Conservation (phyloP, 2,797 vertebrate genomes). For the Simalia tracyae region DNA sequence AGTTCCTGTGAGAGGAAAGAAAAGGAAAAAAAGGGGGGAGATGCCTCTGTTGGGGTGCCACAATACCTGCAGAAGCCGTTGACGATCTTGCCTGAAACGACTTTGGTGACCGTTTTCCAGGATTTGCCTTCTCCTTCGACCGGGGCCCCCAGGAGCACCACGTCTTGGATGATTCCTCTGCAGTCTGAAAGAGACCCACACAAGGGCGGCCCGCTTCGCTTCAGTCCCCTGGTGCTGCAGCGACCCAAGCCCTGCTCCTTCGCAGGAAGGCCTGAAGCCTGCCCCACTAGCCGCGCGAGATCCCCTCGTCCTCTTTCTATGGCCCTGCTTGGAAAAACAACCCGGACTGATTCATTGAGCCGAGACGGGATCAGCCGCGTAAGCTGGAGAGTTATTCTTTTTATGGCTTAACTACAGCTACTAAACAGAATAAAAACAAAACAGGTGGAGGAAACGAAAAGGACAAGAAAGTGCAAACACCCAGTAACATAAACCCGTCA, state of each 20-base stretch:
- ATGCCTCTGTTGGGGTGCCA: not conserved
- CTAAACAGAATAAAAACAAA: not conserved
- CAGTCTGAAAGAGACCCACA: constrained; percentile 73
- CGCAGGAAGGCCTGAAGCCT: fast-evolving
- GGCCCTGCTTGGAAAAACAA: not conserved
- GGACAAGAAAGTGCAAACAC: not conserved
- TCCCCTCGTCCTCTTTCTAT: too few species aligned
- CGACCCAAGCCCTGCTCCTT: not conserved
- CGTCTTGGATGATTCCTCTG: constrained; percentile 91
- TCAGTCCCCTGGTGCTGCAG: not conserved
- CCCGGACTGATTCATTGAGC: not conserved
- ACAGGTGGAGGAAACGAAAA: not conserved
- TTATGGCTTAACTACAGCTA: not conserved
- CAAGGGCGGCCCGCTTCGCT: not conserved
- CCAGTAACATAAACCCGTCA: not conserved
- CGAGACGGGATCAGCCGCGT: not conserved
- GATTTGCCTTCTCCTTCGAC: constrained; percentile 90
- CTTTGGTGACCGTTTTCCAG: constrained; percentile 84
- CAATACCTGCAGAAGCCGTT: constrained; percentile 93
- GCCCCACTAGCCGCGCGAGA: not conserved
- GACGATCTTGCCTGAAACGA: constrained; percentile 91
- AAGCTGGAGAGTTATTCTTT: not conserved
- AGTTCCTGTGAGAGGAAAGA: not conserved
- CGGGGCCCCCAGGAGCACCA: constrained; percentile 89
- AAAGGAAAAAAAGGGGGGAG: not conserved